A percentile compares a stretch with the other conserved stretches of the same genome.
Evolutionary conservation across 2,113 vertebrate species (phyloP).

Genomic region (Butorides virescens): DNA sequence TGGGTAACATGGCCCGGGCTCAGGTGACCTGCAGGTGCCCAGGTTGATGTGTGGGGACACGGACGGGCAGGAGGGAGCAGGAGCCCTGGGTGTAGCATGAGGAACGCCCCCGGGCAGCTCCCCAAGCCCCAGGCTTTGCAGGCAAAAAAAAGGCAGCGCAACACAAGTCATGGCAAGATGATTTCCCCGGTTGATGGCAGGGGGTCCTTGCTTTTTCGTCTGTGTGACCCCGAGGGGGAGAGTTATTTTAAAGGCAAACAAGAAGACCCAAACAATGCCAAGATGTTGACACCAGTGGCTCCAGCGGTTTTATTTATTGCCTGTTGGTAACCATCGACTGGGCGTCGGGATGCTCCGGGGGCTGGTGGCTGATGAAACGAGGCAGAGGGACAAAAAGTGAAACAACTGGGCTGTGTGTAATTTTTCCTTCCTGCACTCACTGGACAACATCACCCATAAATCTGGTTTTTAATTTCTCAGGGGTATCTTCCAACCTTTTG

Average conservation of each 20-base stretch:
- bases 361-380: slow-evolving; percentile 31
- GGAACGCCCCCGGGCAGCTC: fast-evolving
- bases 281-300: slow-evolving; percentile 74
- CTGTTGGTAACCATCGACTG: slow-evolving; percentile 25
- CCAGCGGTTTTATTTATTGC: slow-evolving; percentile 77
- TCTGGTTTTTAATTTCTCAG: background rate
- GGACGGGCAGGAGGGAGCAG: background rate
- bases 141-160: background rate
- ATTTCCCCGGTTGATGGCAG: background rate
- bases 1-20: background rate
- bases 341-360: slow-evolving; percentile 35
- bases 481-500: fast-evolving
- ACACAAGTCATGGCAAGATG: background rate
- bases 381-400: slow-evolving; percentile 48
- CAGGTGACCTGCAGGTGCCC: fast-evolving
- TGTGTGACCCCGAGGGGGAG: background rate
- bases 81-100: background rate
- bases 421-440: slow-evolving; percentile 6
- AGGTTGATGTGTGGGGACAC: fast-evolving
- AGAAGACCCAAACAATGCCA: slow-evolving; percentile 63
- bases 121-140: background rate
- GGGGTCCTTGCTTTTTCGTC: background rate
- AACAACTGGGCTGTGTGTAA: background rate
- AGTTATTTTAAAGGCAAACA: slow-evolving; percentile 63
- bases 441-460: background rate